Evolutionary conservation across 2,888 invertebrate genomes (phyloP), one percentile per base, ranked within the genome.

Genomic region (Drosophila testacea): DNA sequence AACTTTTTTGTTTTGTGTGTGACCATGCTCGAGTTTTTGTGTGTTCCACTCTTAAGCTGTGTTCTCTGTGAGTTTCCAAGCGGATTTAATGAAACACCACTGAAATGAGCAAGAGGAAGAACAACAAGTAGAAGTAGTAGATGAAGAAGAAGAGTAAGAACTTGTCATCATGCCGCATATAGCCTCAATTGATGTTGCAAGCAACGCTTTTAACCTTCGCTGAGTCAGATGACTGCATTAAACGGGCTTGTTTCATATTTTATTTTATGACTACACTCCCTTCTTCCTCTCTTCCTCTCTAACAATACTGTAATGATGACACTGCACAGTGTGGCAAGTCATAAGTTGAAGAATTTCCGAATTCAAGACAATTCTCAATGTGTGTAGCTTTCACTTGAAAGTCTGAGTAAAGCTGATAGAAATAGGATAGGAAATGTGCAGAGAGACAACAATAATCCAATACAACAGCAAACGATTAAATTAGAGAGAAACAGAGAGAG

Each of bases 151-250:
- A 39, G 13, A 61, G 59, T 44, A 44, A 56, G 44, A 51, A 44
- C 39, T 60, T 68, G 78, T 78, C 77, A 70, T 56, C 68, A 48
- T 79, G 65, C 63, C 65, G 54, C 71, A 55, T 44, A 57, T 39
- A 13, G 55, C 63, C 55, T 51, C 79, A 82, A 85, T 85, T 81
- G 69, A 71, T 76, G 75, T 79, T 69, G 74, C 79, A 78, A 78
- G 73, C 60, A 27, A 32, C 51, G 27, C 48, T 67, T 52, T 63
- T 73, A 75, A 72, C 71, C 71, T 63, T 67, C 42, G 60, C 44
- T 56, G 44, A 56, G 44, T 56, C 44, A 60, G 52, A 28, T 16
- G 36, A 41, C 54, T 52, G 41, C 63, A 71, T 64, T 77, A 77
- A 85, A 68, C 56, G 52, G 61, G 69, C 65, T 66, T 69, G 81